Conservation (phyloP, 2,113 vertebrate genomes). For the Octodon degus region DNA sequence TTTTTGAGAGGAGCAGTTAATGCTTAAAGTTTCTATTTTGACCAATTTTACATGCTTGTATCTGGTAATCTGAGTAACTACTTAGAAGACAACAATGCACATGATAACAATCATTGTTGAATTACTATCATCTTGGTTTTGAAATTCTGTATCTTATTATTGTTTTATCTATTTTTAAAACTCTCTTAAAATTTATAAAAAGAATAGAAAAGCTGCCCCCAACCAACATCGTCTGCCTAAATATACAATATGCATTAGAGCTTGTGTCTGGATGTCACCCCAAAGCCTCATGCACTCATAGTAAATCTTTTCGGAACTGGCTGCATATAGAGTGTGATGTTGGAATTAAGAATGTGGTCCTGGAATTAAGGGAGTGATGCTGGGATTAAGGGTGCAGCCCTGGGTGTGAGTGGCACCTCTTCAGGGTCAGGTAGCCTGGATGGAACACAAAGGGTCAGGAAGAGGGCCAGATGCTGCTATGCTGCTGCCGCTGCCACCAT, state of each 20-base stretch:
- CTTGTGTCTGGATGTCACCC: background rate
- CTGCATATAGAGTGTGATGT: background rate
- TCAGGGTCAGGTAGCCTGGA: background rate
- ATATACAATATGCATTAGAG: background rate
- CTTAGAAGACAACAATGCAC: too few species aligned
- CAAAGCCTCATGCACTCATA: background rate
- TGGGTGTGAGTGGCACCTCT: background rate
- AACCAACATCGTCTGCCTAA: background rate
- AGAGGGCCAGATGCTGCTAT: background rate
- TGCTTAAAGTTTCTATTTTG: too few species aligned
- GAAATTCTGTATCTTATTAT: too few species aligned
- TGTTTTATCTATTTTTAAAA: too few species aligned
- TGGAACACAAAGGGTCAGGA: background rate
- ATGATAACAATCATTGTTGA: too few species aligned
- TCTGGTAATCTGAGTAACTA: too few species aligned
- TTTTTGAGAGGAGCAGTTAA: too few species aligned
- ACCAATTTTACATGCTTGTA: too few species aligned
- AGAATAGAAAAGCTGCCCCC: background rate
- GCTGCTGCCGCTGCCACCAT: background rate
- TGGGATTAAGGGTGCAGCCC: background rate
- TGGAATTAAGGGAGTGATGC: background rate
- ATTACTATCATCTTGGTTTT: too few species aligned
- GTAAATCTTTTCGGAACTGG: background rate
- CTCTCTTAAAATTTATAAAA: too few species aligned
- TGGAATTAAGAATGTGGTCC: background rate